Evolutionary conservation across 2,113 vertebrate genomes (phyloP).

Genomic region (Malurus alboscapulatus): DNA sequence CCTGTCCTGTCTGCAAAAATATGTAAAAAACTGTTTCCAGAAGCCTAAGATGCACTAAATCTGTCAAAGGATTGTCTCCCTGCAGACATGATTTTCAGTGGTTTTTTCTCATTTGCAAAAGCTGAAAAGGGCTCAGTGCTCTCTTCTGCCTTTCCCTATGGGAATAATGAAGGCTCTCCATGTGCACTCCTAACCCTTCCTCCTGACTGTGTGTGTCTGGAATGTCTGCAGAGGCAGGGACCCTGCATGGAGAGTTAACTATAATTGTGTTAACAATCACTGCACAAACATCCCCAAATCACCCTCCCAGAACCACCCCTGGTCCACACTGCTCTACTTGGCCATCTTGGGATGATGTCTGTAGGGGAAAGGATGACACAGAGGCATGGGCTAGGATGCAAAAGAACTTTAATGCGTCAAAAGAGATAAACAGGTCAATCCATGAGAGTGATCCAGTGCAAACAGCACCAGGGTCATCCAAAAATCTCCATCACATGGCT

Average conservation of each 20-base stretch:
- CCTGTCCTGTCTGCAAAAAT: not conserved
- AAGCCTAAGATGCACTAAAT: not conserved
- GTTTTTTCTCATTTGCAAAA: not conserved
- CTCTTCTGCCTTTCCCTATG: not conserved
- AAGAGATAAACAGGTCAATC: not conserved
- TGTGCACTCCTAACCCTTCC: not conserved
- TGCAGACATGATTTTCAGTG: not conserved
- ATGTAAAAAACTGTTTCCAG: not conserved
- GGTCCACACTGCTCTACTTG: not conserved
- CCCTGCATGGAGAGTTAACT: accelerated
- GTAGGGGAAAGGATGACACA: not conserved
- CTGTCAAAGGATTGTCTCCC: not conserved
- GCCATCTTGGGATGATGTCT: not conserved
- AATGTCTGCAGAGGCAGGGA: not conserved
- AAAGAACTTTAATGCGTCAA: not conserved
- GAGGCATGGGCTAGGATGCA: not conserved
- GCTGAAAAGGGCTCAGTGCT: not conserved
- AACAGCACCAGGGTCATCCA: not conserved
- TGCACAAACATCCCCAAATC: not conserved
- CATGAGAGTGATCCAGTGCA: not conserved
- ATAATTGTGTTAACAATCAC: not conserved
- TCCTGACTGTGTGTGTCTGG: not conserved
- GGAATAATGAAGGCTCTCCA: not conserved
- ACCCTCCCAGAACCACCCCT: not conserved
- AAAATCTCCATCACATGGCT: accelerated